Conservation (phyloP, 2,113 vertebrate genomes). For the Axis porcinus region DNA sequence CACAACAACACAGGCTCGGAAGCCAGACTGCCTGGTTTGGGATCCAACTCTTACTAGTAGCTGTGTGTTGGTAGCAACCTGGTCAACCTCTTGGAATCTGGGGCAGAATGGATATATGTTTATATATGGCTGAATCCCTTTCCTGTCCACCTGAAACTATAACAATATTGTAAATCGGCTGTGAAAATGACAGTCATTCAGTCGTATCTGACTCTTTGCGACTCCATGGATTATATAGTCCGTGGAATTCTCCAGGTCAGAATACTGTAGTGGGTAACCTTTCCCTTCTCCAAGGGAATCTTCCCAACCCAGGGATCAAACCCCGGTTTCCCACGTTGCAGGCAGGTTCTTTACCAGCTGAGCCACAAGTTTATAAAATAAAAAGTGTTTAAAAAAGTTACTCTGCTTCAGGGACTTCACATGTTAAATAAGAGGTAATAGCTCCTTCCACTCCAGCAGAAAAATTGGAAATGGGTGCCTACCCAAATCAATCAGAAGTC, state of each 20-base stretch:
- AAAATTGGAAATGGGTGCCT: not conserved
- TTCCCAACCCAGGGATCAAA: not conserved
- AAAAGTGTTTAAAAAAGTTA: not conserved
- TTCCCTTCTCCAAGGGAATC: not conserved
- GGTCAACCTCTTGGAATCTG: not conserved
- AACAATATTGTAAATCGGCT: not conserved
- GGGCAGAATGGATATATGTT: not conserved
- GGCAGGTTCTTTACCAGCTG: not conserved
- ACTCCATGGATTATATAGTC: not conserved
- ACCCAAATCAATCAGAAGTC: not conserved
- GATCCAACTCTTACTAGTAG: not conserved
- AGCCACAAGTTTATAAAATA: not conserved
- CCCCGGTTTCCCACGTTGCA: fast-evolving
- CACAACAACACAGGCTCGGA: not conserved
- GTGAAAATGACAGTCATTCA: not conserved
- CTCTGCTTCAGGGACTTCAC: not conserved
- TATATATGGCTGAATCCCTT: not conserved
- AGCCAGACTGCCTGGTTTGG: not conserved
- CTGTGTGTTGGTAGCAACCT: not conserved
- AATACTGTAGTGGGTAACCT: not conserved
- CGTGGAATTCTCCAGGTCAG: not conserved
- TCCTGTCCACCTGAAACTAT: not conserved
- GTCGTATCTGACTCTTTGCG: fast-evolving
- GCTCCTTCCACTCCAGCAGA: not conserved
- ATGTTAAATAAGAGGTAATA: not conserved